Base-by-base conservation (phyloP, 1,140 invertebrate species). In the Drosophila grimshawi region DNA sequence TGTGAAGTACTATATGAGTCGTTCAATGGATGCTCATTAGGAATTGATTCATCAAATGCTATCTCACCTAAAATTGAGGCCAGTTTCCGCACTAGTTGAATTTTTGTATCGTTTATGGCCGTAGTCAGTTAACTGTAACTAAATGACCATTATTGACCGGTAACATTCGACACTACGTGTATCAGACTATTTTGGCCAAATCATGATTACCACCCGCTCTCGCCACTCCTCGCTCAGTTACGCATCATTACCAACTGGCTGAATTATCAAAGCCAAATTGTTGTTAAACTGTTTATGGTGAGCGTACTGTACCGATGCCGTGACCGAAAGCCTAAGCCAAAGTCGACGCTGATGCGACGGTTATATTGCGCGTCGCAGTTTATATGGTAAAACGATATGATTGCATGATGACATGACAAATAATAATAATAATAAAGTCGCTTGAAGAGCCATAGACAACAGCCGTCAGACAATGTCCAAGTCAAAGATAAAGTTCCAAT, bases 401-500 rank as follows among this genome's bases (percentile, higher is more conserved):
- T 86, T 86, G 83, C 82, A 88, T 86, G 82, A 88, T 83, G 83
- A 83, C 82, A 88, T 83, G 83, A 77, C 80, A 86, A 78, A 60
- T 73, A 64, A 64, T 19, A 73, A 61, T 88, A 78, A 60, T 73
- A 64, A 64, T 19, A 73, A 61, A 48, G 46, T 74, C 49, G 11
- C 68, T 56, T 55, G 69, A 53, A 52, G 32, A 45, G 48, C 11
- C 56, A 65, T 33, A 53, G 37, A 57, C 37, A 33, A 51, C 43
- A 53, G 8, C 2, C 39, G 29, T 5, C 39, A 30, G 39, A 60
- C 57, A 60, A 48, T 60, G 39, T n/a, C 39, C 29, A 32, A 48
- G 11, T 5, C 32, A 29, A 46, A 35, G 32, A 48, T 7, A 60
- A 60, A 10, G n/a, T 33, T 60, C 4, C 11, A 35, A 35, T 29